These are phyloP conservation scores for Athene cunicularia DNA, from an alignment of 2,113 vertebrate species.

Conservation along the genomic window DNA sequence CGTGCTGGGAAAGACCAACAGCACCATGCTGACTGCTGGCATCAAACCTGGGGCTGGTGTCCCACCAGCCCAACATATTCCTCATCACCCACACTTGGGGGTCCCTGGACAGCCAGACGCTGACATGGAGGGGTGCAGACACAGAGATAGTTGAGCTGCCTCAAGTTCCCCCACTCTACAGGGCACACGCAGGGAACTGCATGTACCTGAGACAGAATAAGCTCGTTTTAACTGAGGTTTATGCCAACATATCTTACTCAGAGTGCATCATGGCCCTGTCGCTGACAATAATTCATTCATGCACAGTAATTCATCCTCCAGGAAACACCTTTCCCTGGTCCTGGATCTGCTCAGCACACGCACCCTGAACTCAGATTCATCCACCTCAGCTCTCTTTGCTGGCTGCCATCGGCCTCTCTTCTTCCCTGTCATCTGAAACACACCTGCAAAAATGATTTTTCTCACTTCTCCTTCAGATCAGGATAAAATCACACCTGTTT, in stretches of 20 bases:
- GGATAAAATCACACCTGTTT: not conserved
- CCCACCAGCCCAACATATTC: accelerated
- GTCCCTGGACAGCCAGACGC: not conserved
- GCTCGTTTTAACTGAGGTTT: not conserved
- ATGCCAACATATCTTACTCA: not conserved
- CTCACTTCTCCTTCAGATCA: not conserved
- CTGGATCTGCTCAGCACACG: not conserved
- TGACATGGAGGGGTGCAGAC: not conserved
- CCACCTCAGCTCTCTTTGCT: not conserved
- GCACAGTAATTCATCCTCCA: not conserved
- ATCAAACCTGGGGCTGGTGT: not conserved
- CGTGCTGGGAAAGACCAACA: not conserved
- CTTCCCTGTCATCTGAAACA: not conserved
- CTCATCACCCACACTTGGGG: not conserved
- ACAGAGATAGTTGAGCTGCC: not conserved
- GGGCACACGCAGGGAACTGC: accelerated
- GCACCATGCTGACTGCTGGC: not conserved
- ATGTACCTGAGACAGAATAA: too few species aligned
- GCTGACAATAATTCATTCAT: not conserved
- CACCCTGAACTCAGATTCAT: not conserved
- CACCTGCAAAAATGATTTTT: not conserved
- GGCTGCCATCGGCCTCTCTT: not conserved
- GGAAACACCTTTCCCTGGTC: not conserved
- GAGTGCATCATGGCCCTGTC: not conserved
- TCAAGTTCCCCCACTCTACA: accelerated